Evolutionary conservation across 2,888 invertebrate genomes (phyloP), one percentile per base, ranked within the genome.

Genomic region (Pocota personata): DNA sequence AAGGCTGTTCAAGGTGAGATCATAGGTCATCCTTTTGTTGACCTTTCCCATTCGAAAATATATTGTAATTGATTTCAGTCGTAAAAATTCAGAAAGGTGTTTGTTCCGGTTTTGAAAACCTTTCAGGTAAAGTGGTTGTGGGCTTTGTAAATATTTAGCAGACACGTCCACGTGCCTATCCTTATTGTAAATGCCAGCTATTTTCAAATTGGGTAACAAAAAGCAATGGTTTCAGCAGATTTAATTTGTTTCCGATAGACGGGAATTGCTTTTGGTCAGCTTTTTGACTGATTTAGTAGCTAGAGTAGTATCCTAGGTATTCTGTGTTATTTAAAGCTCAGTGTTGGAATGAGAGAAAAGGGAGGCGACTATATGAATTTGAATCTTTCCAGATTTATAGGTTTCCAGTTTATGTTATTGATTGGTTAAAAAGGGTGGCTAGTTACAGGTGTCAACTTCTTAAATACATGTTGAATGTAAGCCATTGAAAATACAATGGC

Each of bases 31-130:
- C 50, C 60, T 10, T 21, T 32, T 16, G 50, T 60, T 50, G 60
- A 50, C 58, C 72, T 50, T 72, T 72, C 4, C 12, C 7, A 27
- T 30, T 57, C 8, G 46, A 46, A 32, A 48, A 48, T 43, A 32
- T 24, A 35, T 72, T 14, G 35, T 19, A 37, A 62, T 40, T 52
- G 62, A 64, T 55, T 48, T 67, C 12, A 16, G 37, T 46, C 12
- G 19, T 16, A 35, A 48, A 46, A 10, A 6, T 32, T 8, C 1
- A 40, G n/a, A 60, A 30, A 62, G 8, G 30, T 62, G 19, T 40
- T 37, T 37, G 50, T 50, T 52, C 60, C 50, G 60, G 37, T 21
- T n/a, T 16, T 30, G 12, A 7, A 48, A 66, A 35, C 16, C 21
- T 66, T 66, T 66, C 8, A 50, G 8, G n/a, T 66, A 6, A 64